These are phyloP conservation scores for Amorpha juglandis DNA, from an alignment of 2,888 invertebrate genomes.

Conservation along the genomic window DNA sequence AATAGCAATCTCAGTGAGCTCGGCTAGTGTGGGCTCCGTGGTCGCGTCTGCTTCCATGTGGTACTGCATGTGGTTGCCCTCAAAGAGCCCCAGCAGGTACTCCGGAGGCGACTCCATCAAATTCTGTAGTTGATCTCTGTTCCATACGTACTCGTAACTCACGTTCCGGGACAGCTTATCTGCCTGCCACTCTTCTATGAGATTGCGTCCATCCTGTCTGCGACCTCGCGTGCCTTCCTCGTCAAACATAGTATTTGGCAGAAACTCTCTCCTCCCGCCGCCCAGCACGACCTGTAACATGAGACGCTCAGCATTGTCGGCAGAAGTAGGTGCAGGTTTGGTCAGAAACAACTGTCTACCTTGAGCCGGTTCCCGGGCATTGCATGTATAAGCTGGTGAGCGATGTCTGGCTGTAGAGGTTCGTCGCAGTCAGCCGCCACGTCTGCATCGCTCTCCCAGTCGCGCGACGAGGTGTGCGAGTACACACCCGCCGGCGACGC, in stretches of 20 bases:
- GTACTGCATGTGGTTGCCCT: constrained; percentile 86
- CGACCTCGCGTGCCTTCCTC: constrained; percentile 74
- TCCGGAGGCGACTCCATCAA: constrained; percentile 78
- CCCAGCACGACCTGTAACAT: constrained; percentile 86
- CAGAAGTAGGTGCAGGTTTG: neutral
- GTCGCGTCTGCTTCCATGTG: constrained; percentile 82
- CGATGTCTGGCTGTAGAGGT: constrained; percentile 86
- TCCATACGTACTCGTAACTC: constrained; percentile 82
- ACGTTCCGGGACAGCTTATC: constrained; percentile 66
- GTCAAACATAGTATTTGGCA: constrained; percentile 81
- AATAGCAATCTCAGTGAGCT: constrained; percentile 86
- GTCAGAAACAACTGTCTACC: constrained; percentile 58
- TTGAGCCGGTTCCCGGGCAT: constrained; percentile 87
- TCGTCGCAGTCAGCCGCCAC: constrained; percentile 55
- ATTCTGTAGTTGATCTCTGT: constrained; percentile 81
- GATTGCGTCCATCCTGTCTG: constrained; percentile 85
- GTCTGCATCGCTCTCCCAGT: constrained; percentile 89
- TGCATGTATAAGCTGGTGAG: constrained; percentile 86
- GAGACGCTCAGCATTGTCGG: neutral
- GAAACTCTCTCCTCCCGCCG: constrained; percentile 88
- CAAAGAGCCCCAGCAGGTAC: constrained; percentile 86
- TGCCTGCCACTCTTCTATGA: constrained; percentile 87
- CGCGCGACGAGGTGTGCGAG: constrained; percentile 87
- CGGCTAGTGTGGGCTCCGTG: constrained; percentile 75
- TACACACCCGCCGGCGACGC: constrained; percentile 90